Percentiles rank a stretch among this genome's conserved stretches.
Conservation (phyloP, 2,888 invertebrate genomes). For the Yponomeuta sedellus region DNA sequence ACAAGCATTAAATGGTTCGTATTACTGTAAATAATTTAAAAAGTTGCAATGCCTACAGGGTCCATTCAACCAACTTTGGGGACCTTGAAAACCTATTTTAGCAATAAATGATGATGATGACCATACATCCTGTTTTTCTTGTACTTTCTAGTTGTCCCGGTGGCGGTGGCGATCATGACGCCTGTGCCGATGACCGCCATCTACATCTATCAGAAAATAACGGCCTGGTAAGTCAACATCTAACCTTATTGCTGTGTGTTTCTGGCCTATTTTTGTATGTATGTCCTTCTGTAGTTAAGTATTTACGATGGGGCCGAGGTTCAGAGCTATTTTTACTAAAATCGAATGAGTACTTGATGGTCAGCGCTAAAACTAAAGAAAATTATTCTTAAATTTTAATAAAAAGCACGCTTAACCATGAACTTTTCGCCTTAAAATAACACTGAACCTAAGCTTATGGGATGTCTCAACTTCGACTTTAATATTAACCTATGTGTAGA, state of each 20-base stretch:
- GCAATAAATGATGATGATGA: too few relatives aligned
- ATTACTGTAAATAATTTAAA: too few relatives aligned
- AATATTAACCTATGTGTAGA: background rate
- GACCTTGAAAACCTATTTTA: too few relatives aligned
- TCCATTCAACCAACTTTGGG: too few relatives aligned
- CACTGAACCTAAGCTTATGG: background rate
- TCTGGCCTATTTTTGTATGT: background rate
- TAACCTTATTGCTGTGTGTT: conserved; percentile 11
- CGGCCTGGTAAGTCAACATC: conserved; percentile 55
- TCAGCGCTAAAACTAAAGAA: too few relatives aligned
- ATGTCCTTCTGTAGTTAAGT: background rate
- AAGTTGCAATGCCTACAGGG: too few relatives aligned
- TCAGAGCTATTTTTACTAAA: background rate
- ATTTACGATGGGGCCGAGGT: background rate
- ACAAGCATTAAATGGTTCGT: too few relatives aligned
- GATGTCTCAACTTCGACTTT: background rate
- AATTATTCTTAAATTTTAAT: too few relatives aligned
- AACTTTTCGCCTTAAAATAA: background rate
- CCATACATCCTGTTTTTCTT: background rate
- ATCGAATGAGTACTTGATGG: background rate
- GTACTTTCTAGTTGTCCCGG: conserved; percentile 83
- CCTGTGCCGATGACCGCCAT: conserved; percentile 86
- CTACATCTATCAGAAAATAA: conserved; percentile 73
- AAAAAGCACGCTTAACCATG: too few relatives aligned
- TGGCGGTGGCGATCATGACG: conserved; percentile 94